Evolutionary conservation across 2,113 vertebrate genomes (phyloP).

Genomic region (Pyrgilauda ruficollis): DNA sequence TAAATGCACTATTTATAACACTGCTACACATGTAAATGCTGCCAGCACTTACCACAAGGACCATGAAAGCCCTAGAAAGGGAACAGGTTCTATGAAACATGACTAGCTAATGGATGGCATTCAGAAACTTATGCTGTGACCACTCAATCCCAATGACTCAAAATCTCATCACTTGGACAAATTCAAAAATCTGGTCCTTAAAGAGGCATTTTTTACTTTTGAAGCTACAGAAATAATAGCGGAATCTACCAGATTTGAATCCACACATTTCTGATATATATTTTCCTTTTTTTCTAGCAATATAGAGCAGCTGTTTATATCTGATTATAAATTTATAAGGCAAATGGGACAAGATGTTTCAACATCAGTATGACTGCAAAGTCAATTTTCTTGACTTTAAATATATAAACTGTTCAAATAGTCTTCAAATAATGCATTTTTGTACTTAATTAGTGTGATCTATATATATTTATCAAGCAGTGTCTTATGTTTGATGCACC

Average conservation of each 20-base stretch:
- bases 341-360: background rate
- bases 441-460: background rate
- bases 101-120: background rate
- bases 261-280: background rate
- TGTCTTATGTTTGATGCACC: background rate
- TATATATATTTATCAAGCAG: background rate
- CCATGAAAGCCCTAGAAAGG: background rate
- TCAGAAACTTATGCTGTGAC: background rate
- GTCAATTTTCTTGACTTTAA: background rate
- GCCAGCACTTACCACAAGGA: background rate
- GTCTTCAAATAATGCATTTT: background rate
- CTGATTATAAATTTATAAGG: background rate
- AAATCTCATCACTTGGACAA: background rate
- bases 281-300: background rate
- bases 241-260: background rate
- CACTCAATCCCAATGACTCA: background rate
- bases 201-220: background rate
- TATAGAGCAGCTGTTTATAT: background rate
- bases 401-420: background rate
- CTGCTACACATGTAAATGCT: background rate
- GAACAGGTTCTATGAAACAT: background rate
- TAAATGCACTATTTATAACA: background rate
- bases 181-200: background rate
- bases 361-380: background rate
- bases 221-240: background rate